Conservation (phyloP, 2,797 vertebrate species). For the Dicrostonyx torquatus region DNA sequence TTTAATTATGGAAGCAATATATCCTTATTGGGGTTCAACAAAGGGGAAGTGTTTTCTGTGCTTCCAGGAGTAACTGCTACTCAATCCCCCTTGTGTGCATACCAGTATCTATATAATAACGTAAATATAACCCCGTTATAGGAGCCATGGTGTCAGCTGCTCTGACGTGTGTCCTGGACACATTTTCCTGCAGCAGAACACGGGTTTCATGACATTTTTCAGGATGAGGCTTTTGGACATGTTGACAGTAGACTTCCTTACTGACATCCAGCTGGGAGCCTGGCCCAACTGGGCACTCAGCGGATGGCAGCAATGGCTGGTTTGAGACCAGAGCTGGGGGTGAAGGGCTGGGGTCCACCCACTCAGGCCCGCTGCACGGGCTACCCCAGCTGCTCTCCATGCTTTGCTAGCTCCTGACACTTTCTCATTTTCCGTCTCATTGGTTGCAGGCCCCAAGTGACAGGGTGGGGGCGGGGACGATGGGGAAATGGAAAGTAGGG, state of each 20-base stretch:
- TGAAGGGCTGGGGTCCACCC: neutral
- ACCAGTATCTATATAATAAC: neutral
- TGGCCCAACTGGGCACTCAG: neutral
- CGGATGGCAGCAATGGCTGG: neutral
- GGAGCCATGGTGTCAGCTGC: neutral
- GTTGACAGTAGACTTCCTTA: neutral
- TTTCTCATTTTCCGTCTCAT: constrained; percentile 77
- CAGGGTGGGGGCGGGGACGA: constrained; percentile 46
- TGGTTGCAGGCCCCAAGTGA: constrained; percentile 62
- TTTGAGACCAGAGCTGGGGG: neutral
- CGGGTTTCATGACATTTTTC: constrained; percentile 3
- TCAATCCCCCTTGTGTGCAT: neutral
- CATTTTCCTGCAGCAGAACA: neutral
- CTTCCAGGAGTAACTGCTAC: neutral
- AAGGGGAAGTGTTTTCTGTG: neutral
- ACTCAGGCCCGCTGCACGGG: neutral
- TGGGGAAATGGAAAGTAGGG: neutral
- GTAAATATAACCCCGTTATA: neutral
- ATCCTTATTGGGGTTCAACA: neutral
- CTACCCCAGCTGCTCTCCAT: constrained; percentile 73
- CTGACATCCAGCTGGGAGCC: neutral
- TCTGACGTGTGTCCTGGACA: neutral
- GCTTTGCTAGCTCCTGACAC: constrained; percentile 66
- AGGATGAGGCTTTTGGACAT: neutral
- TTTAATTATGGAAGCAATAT: constrained; percentile 21